Base-by-base conservation (phyloP, 1,140 invertebrate genomes). In the Zaprionus taronus region DNA sequence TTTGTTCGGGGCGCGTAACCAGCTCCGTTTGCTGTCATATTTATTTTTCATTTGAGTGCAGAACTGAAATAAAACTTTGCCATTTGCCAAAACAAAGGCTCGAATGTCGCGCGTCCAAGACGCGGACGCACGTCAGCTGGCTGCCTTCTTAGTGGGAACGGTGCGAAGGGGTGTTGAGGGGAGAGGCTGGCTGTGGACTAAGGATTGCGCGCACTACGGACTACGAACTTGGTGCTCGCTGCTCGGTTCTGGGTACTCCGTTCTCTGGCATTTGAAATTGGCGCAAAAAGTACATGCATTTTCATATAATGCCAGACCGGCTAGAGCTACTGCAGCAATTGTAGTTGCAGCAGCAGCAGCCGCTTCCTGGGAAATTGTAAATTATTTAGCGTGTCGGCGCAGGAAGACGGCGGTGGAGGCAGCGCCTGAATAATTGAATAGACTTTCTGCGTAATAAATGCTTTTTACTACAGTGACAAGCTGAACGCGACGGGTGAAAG, bases 1-100 rank as follows among this genome's bases (percentile, higher is more conserved):
- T 80, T 86, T 86, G 87, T 90, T 79, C 82, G 63, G 58, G 49
- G 49, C 72, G 55, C 76, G 72, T 72, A 62, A 60, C 69, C 78
- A 69, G 60, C 64, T 62, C 77, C 69, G 74, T 86, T 90, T 73
- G 76, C 86, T 91, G 86, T 91, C 86, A 91, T 91, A 91, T 91
- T 91, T 91, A 91, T 91, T 91, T 91, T 91, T 91, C 83, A 91
- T 91, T 91, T 91, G 87, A 91, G 82, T 83, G 85, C 84, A 77
- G 79, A 77, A 79, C 51, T 64, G 83, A 91, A 91, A 83, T 91
- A 90, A 91, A 91, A 91, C 80, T 91, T 91, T 91, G 83, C 85
- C 84, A 90, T 89, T 90, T 89, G 84, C 80, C 83, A 86, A 90
- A 89, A 89, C 85, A 89, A 89, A 82, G 86, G 81, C 81, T 85